Evolutionary conservation across 2,113 vertebrate genomes (phyloP).

Genomic region (Nothobranchius kuhntae): DNA sequence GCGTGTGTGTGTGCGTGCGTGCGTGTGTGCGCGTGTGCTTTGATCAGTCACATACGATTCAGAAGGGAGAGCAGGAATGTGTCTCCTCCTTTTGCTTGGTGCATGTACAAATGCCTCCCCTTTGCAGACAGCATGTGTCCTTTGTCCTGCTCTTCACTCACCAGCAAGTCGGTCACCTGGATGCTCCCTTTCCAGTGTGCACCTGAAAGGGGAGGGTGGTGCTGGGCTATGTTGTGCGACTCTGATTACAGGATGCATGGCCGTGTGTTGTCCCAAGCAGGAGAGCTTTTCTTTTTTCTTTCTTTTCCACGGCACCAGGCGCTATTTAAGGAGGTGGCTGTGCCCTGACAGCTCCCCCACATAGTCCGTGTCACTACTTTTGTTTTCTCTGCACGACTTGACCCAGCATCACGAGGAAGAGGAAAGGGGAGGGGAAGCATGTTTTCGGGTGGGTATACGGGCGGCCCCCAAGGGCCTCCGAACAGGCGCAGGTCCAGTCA

Average conservation of each 20-base stretch:
- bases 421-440: slow-evolving; percentile 50
- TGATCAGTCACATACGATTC: slow-evolving; percentile 6
- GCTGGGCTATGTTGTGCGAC: slow-evolving; percentile 50
- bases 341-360: slow-evolving; percentile 45
- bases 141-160: slow-evolving; percentile 67
- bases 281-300: slow-evolving; percentile 59
- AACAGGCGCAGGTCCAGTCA: slow-evolving; percentile 70
- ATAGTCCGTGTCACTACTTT: slow-evolving; percentile 62
- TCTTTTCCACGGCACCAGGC: slow-evolving; percentile 65
- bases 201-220: slow-evolving; percentile 69
- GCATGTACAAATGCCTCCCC: slow-evolving; percentile 68
- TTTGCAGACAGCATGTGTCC: slow-evolving; percentile 56
- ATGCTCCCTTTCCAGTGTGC: slow-evolving; percentile 69
- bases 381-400: slow-evolving; percentile 51
- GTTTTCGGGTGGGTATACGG: slow-evolving; percentile 79
- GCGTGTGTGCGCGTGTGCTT: background rate
- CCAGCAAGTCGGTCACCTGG: slow-evolving; percentile 67
- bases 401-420: slow-evolving; percentile 34
- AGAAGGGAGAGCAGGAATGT: slow-evolving; percentile 24
- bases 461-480: slow-evolving; percentile 50
- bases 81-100: slow-evolving; percentile 38
- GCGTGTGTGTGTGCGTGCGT: too few relatives aligned
- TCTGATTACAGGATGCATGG: slow-evolving; percentile 79
- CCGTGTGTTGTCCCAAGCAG: slow-evolving; percentile 63
- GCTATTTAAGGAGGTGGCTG: slow-evolving; percentile 80